phyloP scores from a whole-genome alignment of 2,797 vertebrate genomes.

The Vireo griseus region DNA sequence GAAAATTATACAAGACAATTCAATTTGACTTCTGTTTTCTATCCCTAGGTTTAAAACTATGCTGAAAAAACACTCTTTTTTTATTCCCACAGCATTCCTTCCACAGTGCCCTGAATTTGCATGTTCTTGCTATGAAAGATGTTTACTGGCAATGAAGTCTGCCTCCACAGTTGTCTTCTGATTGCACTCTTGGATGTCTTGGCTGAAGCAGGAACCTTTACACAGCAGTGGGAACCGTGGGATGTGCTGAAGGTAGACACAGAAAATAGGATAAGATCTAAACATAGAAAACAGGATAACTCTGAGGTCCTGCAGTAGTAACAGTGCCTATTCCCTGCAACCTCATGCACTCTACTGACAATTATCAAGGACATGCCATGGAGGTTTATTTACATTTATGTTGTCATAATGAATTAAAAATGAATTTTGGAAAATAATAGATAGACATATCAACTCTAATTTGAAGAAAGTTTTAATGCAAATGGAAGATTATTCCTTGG shows the following conservation, averaged over 20 bases:
- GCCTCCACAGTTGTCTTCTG: not conserved
- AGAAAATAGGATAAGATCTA: too few species aligned
- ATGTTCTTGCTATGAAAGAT: not conserved
- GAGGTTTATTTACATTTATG: not conserved
- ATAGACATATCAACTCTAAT: not conserved
- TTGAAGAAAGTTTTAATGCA: not conserved
- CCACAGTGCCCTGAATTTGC: not conserved
- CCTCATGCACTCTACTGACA: not conserved
- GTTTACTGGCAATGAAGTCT: not conserved
- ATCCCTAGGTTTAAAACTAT: not conserved
- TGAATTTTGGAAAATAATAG: not conserved
- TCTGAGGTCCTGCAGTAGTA: not conserved
- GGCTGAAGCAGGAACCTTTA: not conserved
- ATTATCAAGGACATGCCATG: not conserved
- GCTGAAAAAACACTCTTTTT: not conserved
- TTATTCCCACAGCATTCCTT: not conserved
- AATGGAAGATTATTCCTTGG: not conserved
- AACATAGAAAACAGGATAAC: not conserved
- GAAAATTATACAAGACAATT: not conserved
- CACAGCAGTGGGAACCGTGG: not conserved
- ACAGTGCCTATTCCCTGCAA: not conserved
- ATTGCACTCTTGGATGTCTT: not conserved
- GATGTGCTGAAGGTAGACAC: not conserved
- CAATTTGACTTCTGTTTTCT: not conserved
- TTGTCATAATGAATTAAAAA: not conserved